These are phyloP conservation scores for Callaeas wilsoni DNA, from an alignment of 2,113 vertebrate genomes.

Conservation along the genomic window DNA sequence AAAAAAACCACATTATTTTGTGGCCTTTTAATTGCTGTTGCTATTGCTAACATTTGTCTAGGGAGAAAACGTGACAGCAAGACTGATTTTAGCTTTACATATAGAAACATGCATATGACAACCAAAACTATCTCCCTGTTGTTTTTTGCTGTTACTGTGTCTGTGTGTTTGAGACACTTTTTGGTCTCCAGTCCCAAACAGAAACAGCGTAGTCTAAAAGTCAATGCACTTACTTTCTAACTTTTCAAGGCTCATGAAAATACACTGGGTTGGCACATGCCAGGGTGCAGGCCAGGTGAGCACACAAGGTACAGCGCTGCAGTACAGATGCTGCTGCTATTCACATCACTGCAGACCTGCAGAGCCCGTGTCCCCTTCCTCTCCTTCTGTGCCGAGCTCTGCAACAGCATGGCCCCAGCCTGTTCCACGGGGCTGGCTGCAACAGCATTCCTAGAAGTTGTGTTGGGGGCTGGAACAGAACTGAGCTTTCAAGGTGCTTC, in stretches of 20 bases:
- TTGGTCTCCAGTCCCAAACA: not conserved
- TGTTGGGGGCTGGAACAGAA: not conserved
- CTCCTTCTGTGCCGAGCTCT: not conserved
- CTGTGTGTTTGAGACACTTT: not conserved
- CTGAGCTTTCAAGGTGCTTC: not conserved
- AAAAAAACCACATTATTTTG: not conserved
- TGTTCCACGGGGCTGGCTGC: accelerated
- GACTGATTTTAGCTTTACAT: not conserved
- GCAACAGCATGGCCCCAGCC: accelerated
- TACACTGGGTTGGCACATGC: accelerated
- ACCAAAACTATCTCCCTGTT: not conserved
- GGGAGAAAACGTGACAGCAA: not conserved
- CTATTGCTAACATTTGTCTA: not conserved
- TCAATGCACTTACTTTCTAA: not conserved
- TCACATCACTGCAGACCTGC: accelerated
- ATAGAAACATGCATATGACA: not conserved
- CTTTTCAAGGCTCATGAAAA: not conserved
- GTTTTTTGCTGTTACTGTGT: not conserved
- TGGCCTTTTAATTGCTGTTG: not conserved
- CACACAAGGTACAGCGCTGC: not conserved
- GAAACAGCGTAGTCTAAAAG: not conserved
- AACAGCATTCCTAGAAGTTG: accelerated
- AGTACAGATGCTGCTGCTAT: accelerated
- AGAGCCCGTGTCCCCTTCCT: accelerated
- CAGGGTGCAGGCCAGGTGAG: accelerated